phyloP scores from a whole-genome alignment of 2,113 vertebrate genomes.

The Ammodytes dubius region DNA sequence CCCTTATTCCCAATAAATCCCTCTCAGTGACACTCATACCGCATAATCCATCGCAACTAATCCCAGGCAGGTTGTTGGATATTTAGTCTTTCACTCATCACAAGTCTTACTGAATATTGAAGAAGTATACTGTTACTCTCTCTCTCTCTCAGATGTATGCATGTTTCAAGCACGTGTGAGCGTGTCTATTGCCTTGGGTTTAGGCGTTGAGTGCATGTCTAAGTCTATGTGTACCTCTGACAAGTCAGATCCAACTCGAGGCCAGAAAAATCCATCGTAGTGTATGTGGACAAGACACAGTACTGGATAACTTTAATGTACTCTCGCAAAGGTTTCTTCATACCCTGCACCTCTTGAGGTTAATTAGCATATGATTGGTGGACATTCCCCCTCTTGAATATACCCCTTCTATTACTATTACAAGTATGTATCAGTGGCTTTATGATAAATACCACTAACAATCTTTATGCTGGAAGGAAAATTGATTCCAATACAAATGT shows the following conservation, averaged over 20 bases:
- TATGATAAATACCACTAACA: constrained; percentile 26
- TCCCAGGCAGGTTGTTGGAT: constrained; percentile 38
- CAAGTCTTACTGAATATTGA: constrained; percentile 33
- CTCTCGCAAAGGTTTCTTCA: constrained; percentile 34
- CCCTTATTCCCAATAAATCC: constrained; percentile 57
- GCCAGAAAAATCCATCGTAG: constrained; percentile 58
- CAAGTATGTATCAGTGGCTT: not conserved
- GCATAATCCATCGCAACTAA: constrained; percentile 50
- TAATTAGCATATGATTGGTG: not conserved
- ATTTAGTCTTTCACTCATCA: constrained; percentile 41
- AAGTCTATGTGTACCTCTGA: constrained; percentile 17
- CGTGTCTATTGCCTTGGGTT: not conserved
- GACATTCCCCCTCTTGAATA: not conserved
- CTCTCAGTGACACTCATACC: constrained; percentile 61
- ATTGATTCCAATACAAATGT: not conserved
- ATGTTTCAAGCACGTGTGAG: not conserved
- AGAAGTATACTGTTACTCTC: constrained; percentile 2
- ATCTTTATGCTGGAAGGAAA: constrained; percentile 14
- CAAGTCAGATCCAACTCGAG: constrained; percentile 49
- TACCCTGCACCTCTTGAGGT: constrained; percentile 6
- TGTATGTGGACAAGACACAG: constrained; percentile 23
- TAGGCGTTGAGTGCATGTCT: not conserved
- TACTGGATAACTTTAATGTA: constrained; percentile 31
- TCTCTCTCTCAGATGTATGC: not conserved
- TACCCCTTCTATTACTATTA: not conserved